Evolutionary conservation across 2,113 vertebrate species (phyloP).

Genomic region (Haemorhous mexicanus): DNA sequence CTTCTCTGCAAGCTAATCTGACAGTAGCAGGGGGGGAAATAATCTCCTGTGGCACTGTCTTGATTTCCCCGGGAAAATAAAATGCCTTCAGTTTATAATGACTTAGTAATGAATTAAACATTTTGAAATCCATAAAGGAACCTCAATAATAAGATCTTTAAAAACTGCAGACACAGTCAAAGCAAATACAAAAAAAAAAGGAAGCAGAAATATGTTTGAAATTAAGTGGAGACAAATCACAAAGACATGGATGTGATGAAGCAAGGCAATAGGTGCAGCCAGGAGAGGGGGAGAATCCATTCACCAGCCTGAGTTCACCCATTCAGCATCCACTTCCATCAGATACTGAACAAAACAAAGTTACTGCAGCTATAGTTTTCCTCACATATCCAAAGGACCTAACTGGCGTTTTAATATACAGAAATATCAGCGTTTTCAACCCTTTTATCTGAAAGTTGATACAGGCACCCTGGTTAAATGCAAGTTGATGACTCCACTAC

Average conservation of each 20-base stretch:
- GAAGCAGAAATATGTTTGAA: background rate
- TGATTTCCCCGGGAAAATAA: background rate
- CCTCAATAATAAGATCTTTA: conserved; percentile 9
- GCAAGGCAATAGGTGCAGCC: background rate
- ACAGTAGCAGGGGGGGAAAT: background rate
- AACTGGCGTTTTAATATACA: background rate
- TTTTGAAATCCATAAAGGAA: conserved; percentile 17
- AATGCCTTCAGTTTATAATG: conserved; percentile 23
- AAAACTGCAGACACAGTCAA: conserved; percentile 7
- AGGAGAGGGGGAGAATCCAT: background rate
- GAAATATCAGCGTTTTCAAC: background rate
- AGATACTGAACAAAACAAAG: background rate
- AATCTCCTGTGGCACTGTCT: conserved; percentile 30
- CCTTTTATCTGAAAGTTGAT: background rate
- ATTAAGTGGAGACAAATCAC: background rate
- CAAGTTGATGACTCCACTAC: background rate
- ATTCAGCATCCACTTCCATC: background rate
- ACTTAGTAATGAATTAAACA: conserved; percentile 34
- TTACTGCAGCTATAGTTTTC: background rate
- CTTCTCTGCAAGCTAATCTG: conserved; percentile 17
- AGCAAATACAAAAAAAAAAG: background rate
- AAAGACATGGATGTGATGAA: background rate
- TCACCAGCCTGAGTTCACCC: background rate
- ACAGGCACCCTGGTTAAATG: background rate
- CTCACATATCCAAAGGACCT: background rate